Percentiles rank a stretch among this genome's conserved stretches.
These are phyloP conservation scores for Coregonus clupeaformis DNA, from an alignment of 2,113 vertebrate species.

Conservation along the genomic window DNA sequence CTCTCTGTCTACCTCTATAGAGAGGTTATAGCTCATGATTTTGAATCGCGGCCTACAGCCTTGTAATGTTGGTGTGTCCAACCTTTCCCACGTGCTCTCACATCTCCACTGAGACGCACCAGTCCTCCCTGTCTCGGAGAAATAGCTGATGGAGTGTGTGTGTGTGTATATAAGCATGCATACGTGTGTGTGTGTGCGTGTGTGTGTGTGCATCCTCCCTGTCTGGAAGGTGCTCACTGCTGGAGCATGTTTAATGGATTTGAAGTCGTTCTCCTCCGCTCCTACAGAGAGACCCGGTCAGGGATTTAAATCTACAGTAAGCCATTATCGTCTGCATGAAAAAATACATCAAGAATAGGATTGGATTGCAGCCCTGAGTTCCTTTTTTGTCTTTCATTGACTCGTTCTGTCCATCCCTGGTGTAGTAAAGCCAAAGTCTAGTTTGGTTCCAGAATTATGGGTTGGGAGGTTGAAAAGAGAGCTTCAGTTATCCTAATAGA, in stretches of 20 bases:
- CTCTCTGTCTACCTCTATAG: neutral
- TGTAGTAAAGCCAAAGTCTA: constrained; percentile 24
- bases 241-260: constrained; percentile 22
- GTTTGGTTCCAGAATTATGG: neutral
- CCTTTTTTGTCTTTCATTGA: constrained; percentile 12
- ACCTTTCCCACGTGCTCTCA: constrained; percentile 18
- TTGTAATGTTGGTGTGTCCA: constrained; percentile 25
- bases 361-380: constrained; percentile 4
- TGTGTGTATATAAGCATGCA: too few relatives aligned
- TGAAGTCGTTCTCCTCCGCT: constrained; percentile 16
- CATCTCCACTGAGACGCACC: neutral
- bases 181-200: too few relatives aligned
- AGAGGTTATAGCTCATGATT: constrained; percentile 1
- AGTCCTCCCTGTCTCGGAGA: constrained; percentile 2
- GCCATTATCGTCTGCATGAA: constrained; percentile 23
- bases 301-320: constrained; percentile 22
- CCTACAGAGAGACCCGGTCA: constrained; percentile 4
- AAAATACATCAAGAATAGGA: constrained; percentile 20
- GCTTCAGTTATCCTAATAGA: neutral
- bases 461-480: neutral
- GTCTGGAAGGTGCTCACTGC: neutral
- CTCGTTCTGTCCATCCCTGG: constrained; percentile 12
- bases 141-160: too few relatives aligned
- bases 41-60: neutral
- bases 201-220: neutral